Evolutionary conservation across 35 echinoderm and acorn worm species (phyloP).

Genomic region (Lytechinus pictus): DNA sequence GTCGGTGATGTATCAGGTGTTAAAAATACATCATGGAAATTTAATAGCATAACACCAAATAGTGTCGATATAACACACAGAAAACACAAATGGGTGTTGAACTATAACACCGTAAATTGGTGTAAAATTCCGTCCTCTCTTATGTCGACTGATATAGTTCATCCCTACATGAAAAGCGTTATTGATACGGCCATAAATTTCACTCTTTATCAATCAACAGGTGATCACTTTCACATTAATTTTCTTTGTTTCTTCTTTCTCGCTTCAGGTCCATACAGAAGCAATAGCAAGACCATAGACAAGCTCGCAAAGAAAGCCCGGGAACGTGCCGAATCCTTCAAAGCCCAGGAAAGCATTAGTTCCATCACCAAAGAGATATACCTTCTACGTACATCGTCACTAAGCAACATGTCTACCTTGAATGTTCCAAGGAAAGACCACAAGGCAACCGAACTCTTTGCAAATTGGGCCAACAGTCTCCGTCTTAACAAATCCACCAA

Average conservation of each 20-base stretch:
- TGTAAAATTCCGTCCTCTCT: too few species aligned
- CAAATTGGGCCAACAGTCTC: conserved; percentile 48
- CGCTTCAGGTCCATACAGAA: neutral
- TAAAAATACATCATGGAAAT: too few species aligned
- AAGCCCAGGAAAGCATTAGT: conserved; percentile 25
- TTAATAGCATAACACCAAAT: too few species aligned
- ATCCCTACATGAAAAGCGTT: too few species aligned
- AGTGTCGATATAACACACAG: too few species aligned
- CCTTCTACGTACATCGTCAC: conserved; percentile 35
- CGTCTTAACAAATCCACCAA: conserved; percentile 30
- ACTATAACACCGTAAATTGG: too few species aligned
- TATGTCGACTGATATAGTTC: too few species aligned
- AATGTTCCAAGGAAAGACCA: neutral
- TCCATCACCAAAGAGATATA: conserved; percentile 50
- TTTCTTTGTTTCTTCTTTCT: neutral
- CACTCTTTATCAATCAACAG: neutral
- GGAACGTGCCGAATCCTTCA: conserved; percentile 21
- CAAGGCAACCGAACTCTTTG: conserved; percentile 27
- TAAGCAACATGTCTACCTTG: conserved; percentile 31
- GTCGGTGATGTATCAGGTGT: too few species aligned
- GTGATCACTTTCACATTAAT: neutral
- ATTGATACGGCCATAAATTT: neutral
- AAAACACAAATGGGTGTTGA: too few species aligned
- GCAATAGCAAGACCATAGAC: conserved; percentile 26
- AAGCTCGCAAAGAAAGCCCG: conserved; percentile 45